These are phyloP conservation scores for Epizoanthus scotinus DNA, from an alignment of 92 coral and sea anemone species.

Conservation along the genomic window DNA sequence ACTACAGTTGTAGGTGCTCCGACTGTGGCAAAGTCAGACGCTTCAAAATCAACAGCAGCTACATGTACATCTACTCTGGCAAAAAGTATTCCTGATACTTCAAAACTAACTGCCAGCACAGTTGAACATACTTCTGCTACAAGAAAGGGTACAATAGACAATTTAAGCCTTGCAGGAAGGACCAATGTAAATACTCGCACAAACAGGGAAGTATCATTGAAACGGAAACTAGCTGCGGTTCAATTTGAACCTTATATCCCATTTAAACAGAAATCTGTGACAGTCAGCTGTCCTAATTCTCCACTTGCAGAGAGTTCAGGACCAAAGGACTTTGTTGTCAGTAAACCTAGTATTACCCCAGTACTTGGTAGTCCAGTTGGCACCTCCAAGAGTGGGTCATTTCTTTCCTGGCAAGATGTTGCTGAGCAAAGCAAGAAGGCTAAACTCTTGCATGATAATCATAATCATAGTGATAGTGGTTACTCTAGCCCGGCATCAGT, in stretches of 20 bases:
- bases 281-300: slow-evolving; percentile 35
- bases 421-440: slow-evolving; percentile 46
- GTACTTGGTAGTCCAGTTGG: slow-evolving; percentile 1
- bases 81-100: neutral
- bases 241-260: slow-evolving; percentile 92
- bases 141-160: neutral
- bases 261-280: slow-evolving; percentile 53
- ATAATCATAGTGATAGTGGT: slow-evolving; percentile 88
- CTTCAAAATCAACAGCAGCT: neutral
- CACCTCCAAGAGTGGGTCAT: neutral
- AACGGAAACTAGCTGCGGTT: slow-evolving; percentile 31
- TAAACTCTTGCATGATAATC: slow-evolving; percentile 43
- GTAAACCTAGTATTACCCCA: neutral
- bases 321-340: neutral
- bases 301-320: neutral
- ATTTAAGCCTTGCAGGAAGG: neutral
- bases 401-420: slow-evolving; percentile 64
- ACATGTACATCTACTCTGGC: neutral
- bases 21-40: neutral
- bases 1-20: neutral
- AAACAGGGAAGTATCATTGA: slow-evolving; percentile 29
- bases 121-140: neutral
- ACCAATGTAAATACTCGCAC: neutral
- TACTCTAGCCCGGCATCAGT: slow-evolving; percentile 94
- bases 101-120: neutral